phyloP scores from a whole-genome alignment of 1,140 invertebrate genomes.

The Archegozetes longisetosus region DNA sequence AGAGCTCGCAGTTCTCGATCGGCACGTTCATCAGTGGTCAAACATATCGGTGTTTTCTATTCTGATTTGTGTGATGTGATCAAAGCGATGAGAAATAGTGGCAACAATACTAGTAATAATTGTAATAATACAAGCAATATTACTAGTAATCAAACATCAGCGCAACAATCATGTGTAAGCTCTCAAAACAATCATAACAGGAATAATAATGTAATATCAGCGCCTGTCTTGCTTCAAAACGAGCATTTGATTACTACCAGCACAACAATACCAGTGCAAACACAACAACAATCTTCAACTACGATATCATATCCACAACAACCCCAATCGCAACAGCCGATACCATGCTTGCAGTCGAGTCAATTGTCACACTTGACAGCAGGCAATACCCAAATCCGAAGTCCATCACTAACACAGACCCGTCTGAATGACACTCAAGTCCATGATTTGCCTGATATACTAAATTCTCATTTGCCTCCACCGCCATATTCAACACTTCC shows the following conservation, averaged over 20 bases:
- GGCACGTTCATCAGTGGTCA: neutral
- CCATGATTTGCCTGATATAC: conserved; percentile 31
- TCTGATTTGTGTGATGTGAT: conserved; percentile 12
- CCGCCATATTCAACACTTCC: conserved; percentile 31
- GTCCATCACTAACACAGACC: neutral
- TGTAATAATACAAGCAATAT: neutral
- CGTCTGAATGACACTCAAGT: neutral
- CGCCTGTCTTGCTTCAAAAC: neutral
- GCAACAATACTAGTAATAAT: neutral
- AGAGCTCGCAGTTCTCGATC: neutral
- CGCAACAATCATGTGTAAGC: neutral
- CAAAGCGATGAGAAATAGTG: neutral
- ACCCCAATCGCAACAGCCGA: neutral
- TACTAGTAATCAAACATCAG: neutral
- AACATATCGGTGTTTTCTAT: conserved; percentile 9
- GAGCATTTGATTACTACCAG: too few species aligned
- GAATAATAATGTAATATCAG: neutral
- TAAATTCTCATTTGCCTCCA: conserved; percentile 35
- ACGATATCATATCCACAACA: too few species aligned
- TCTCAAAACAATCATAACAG: neutral
- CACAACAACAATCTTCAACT: neutral
- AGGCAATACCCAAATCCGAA: neutral
- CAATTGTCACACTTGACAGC: neutral
- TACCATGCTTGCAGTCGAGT: neutral
- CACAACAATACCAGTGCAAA: neutral